These are phyloP conservation scores for Bacillus rossius DNA, from an alignment of 1,140 invertebrate genomes.

Conservation along the genomic window DNA sequence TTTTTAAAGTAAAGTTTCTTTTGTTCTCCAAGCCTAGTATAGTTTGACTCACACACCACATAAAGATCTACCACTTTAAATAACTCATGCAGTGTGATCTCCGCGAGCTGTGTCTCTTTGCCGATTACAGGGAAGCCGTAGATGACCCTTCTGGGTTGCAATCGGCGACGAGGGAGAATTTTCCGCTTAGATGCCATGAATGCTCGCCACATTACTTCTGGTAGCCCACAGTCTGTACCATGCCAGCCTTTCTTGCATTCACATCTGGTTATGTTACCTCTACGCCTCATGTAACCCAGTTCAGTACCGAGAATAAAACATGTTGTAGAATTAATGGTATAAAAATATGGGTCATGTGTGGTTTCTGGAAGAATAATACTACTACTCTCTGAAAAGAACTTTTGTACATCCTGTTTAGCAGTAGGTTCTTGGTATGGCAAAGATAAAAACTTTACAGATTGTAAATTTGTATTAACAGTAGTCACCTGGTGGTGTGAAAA, in stretches of 20 bases:
- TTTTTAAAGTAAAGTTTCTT: slow-evolving; percentile 29
- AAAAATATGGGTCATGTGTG: no score
- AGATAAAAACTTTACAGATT: no score
- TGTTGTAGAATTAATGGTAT: not conserved
- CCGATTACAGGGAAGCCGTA: slow-evolving; percentile 52
- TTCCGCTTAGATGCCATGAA: slow-evolving; percentile 51
- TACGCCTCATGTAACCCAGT: slow-evolving; percentile 5
- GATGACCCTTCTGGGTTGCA: slow-evolving; percentile 45
- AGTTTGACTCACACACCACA: slow-evolving; percentile 52
- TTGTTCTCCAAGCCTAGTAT: slow-evolving; percentile 39
- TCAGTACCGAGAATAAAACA: slow-evolving; percentile 11
- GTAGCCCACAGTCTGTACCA: slow-evolving; percentile 56
- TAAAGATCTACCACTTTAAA: slow-evolving; percentile 56
- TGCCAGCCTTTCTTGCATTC: slow-evolving; percentile 55
- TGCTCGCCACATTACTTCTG: slow-evolving; percentile 59
- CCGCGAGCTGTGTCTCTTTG: slow-evolving; percentile 49
- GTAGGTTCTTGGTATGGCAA: no score
- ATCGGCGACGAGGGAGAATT: slow-evolving; percentile 42
- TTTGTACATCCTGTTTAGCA: no score
- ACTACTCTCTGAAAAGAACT: no score
- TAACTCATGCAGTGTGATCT: slow-evolving; percentile 54
- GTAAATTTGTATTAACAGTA: no score
- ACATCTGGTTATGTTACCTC: slow-evolving; percentile 31
- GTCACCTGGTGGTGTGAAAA: not conserved
- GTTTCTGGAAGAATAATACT: no score